These are phyloP conservation scores for Aphaenogaster rudis DNA, from an alignment of 1,140 invertebrate species.

Conservation along the genomic window DNA sequence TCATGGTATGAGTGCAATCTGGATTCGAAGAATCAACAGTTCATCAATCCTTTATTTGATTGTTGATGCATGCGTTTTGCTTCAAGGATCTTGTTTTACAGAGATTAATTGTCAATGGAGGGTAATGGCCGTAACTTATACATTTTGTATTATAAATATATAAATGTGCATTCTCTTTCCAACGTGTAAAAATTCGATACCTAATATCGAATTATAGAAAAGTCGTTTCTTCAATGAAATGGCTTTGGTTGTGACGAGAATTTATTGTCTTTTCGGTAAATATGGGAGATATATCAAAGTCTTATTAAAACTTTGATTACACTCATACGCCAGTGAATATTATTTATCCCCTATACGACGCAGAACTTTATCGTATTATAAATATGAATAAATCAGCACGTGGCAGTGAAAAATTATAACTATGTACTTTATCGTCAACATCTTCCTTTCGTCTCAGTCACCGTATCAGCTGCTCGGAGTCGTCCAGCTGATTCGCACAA, in stretches of 20 bases:
- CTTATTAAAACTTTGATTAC: constrained; percentile 47
- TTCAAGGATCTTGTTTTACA: constrained; percentile 15
- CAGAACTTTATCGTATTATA: constrained; percentile 14
- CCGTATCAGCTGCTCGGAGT: neutral
- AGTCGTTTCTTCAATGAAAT: constrained; percentile 39
- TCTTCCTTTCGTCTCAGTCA: constrained; percentile 39
- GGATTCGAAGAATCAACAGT: constrained; percentile 13
- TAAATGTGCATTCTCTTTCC: constrained; percentile 23
- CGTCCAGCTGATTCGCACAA: constrained; percentile 27
- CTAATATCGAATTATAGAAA: constrained; percentile 17
- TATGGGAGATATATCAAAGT: constrained; percentile 27
- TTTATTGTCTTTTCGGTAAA: constrained; percentile 53
- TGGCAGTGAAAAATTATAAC: constrained; percentile 77
- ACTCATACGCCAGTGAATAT: constrained; percentile 49
- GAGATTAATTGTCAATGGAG: constrained; percentile 27
- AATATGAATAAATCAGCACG: constrained; percentile 59
- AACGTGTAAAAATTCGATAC: constrained; percentile 13
- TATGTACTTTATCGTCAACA: constrained; percentile 56
- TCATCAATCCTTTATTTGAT: constrained; percentile 38
- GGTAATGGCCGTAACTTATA: constrained; percentile 13
- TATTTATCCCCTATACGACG: neutral
- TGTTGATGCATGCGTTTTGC: neutral
- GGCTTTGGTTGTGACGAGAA: constrained; percentile 25
- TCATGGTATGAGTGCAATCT: constrained; percentile 42
- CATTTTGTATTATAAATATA: constrained; percentile 33